Percentiles rank a stretch among this genome's conserved stretches.
Evolutionary conservation across 2,797 vertebrate genomes (phyloP).

Genomic region (Rhadinocentrus ornatus): DNA sequence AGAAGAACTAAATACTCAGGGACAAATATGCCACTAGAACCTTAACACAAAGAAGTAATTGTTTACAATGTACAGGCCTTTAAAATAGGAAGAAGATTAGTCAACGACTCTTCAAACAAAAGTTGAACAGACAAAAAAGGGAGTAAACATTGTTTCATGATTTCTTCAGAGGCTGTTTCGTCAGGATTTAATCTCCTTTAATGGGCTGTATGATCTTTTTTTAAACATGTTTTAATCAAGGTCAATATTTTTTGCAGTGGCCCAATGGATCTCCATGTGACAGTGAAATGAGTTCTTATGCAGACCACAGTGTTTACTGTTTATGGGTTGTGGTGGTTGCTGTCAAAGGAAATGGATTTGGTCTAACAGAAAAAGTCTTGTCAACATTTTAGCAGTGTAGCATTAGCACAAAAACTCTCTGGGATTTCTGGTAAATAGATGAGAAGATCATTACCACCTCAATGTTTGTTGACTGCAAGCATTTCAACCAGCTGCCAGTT

Average conservation of each 20-base stretch:
- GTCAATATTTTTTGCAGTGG: conserved; percentile 1
- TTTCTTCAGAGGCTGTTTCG: neutral
- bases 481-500: neutral
- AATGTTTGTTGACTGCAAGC: neutral
- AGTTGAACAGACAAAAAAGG: conserved; percentile 2
- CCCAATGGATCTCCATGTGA: conserved; percentile 13
- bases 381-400: conserved; percentile 2
- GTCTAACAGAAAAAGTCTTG: conserved; percentile 5
- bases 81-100: conserved; percentile 8
- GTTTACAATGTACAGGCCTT: conserved; percentile 32
- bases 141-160: neutral
- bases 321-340: conserved; percentile 5
- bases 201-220: neutral
- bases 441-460: neutral
- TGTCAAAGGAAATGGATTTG: conserved; percentile 21
- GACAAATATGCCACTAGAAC: conserved; percentile 28
- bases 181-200: neutral
- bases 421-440: neutral
- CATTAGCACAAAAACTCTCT: neutral
- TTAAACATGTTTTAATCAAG: conserved; percentile 6
- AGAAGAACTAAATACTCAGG: conserved; percentile 46
- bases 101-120: neutral
- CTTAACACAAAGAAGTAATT: conserved; percentile 45
- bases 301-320: conserved; percentile 1
- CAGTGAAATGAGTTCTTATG: conserved; percentile 27